Evolutionary conservation across 1,140 invertebrate genomes (phyloP), one percentile per base, ranked within the genome.

Genomic region (Matsumurasca onukii): DNA sequence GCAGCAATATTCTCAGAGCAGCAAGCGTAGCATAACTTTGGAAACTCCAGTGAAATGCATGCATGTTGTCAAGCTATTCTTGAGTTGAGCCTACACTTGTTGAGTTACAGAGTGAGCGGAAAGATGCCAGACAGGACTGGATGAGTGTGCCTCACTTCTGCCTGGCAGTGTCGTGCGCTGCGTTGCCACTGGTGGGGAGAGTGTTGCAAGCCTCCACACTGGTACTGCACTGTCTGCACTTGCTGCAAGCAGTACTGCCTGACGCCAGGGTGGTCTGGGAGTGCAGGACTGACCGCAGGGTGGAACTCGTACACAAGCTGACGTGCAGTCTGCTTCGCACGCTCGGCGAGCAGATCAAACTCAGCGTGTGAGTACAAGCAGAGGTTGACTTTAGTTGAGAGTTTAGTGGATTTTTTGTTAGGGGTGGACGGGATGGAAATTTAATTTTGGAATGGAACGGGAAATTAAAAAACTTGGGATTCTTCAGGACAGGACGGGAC

Each of bases 101-200:
- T n/a, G n/a, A n/a, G n/a, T n/a, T n/a, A n/a, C n/a, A n/a, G n/a
- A n/a, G n/a, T n/a, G n/a, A n/a, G n/a, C n/a, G n/a, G n/a, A n/a
- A n/a, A n/a, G n/a, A n/a, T n/a, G n/a, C n/a, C n/a, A n/a, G n/a
- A n/a, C n/a, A n/a, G n/a, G 66, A 57, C 1, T 29, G 20, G 22
- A 29, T 67, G 27, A 15, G 49, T 20, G 22, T 67, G 20, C 66
- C 66, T 2, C 66, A 67, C 13, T 67, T 31, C 25, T 67, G 66
- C 31, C 27, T 52, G 22, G 22, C 25, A n/a, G 29, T 31, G 12
- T 31, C 57, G 25, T 30, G n/a, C 1, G 20, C 51, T 22, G 48
- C 52, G 1, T 27, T 30, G 2, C 49, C 25, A 12, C 30, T 67
- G 25, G 25, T 59, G 5, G 22, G 55, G 2, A 24, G 15, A 27